Conservation (phyloP, 2,888 invertebrate genomes). For the Volucella inanis region DNA sequence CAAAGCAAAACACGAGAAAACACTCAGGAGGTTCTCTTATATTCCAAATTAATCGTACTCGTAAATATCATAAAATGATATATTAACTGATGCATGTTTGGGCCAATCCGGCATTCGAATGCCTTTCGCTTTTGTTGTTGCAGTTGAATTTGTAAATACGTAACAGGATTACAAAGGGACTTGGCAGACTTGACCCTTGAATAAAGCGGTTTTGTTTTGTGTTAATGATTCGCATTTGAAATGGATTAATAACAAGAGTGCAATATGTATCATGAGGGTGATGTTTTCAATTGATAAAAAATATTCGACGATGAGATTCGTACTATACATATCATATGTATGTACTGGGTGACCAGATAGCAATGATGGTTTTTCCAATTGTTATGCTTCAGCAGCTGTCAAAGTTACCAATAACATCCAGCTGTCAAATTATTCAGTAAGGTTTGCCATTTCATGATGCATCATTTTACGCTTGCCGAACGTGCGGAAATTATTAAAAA, state of each 20-base stretch:
- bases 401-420: no score
- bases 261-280: background rate
- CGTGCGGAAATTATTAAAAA: no score
- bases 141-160: slow-evolving; percentile 56
- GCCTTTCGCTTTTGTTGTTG: slow-evolving; percentile 3
- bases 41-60: slow-evolving; percentile 65
- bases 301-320: no score
- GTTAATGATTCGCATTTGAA: background rate
- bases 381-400: no score
- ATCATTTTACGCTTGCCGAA: no score
- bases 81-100: slow-evolving; percentile 56
- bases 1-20: slow-evolving; percentile 63
- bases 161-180: slow-evolving; percentile 61
- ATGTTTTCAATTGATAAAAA: no score
- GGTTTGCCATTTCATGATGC: no score
- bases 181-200: slow-evolving; percentile 35
- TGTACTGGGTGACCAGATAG: no score
- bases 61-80: slow-evolving; percentile 22
- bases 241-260: background rate
- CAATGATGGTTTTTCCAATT: no score
- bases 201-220: slow-evolving; percentile 44
- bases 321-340: no score
- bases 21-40: slow-evolving; percentile 60
- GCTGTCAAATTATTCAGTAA: no score
- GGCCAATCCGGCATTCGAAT: no score